Percentiles rank a stretch among this genome's conserved stretches.
Evolutionary conservation across 2,888 invertebrate genomes (phyloP).

Genomic region (Phrixothrix hirtus): DNA sequence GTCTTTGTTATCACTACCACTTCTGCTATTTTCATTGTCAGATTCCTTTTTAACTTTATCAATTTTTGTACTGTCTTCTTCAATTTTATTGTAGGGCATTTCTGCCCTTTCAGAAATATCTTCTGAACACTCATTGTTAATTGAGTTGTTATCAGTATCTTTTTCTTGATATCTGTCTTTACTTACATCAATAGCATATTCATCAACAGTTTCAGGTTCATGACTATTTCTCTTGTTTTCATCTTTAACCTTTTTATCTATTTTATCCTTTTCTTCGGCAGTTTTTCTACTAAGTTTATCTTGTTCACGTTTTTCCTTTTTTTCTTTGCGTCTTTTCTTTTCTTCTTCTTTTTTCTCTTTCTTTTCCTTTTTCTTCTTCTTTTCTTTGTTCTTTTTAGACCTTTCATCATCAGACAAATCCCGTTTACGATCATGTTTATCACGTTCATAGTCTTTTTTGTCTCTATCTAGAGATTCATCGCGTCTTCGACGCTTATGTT

Average conservation of each 20-base stretch:
- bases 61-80: too few relatives aligned
- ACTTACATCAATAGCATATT: slow-evolving; percentile 45
- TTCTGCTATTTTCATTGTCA: too few relatives aligned
- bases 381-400: slow-evolving; percentile 55
- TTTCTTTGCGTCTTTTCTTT: slow-evolving; percentile 48
- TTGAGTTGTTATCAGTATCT: too few relatives aligned
- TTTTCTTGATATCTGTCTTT: too few relatives aligned
- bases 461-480: slow-evolving; percentile 46
- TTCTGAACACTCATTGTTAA: too few relatives aligned
- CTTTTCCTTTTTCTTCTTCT: slow-evolving; percentile 61
- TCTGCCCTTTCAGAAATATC: too few relatives aligned
- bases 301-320: slow-evolving; percentile 48
- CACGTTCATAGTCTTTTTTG: slow-evolving; percentile 40
- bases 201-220: slow-evolving; percentile 53
- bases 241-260: slow-evolving; percentile 38
- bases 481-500: slow-evolving; percentile 48
- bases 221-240: slow-evolving; percentile 47
- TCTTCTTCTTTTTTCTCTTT: slow-evolving; percentile 58
- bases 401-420: slow-evolving; percentile 50
- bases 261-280: slow-evolving; percentile 44
- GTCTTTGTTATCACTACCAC: too few relatives aligned
- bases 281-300: slow-evolving; percentile 53
- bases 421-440: slow-evolving; percentile 17
- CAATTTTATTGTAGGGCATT: too few relatives aligned
- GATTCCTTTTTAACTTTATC: too few relatives aligned